phyloP scores from a whole-genome alignment of 2,797 vertebrate genomes.

The Sebastolobus altivelis region DNA sequence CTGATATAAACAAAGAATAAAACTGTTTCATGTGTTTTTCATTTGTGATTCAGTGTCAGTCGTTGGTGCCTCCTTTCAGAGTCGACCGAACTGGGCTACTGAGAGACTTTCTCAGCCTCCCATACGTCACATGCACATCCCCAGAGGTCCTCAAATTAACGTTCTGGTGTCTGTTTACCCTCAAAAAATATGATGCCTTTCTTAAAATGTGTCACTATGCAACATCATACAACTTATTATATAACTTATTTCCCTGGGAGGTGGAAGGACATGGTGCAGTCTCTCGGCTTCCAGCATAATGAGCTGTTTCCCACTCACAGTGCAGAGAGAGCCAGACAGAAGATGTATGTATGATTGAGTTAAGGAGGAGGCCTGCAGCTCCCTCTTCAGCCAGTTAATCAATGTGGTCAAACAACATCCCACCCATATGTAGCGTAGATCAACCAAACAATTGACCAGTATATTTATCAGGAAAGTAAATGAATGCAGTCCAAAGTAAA shows the following conservation, averaged over 20 bases:
- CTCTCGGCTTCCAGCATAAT: constrained; percentile 1
- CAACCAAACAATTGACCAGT: not conserved
- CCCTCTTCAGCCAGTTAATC: not conserved
- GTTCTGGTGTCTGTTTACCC: not conserved
- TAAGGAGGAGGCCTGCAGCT: not conserved
- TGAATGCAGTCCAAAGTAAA: not conserved
- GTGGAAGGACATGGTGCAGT: not conserved
- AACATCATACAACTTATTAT: not conserved
- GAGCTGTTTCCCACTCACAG: constrained; percentile 8
- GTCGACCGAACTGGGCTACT: constrained; percentile 12
- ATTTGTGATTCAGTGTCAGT: not conserved
- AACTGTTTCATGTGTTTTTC: not conserved
- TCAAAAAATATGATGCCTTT: not conserved
- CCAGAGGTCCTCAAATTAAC: not conserved
- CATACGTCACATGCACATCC: no score
- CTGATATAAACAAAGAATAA: not conserved
- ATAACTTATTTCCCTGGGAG: not conserved
- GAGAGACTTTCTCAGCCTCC: not conserved
- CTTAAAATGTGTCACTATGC: not conserved
- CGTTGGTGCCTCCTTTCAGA: not conserved
- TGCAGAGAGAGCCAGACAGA: not conserved
- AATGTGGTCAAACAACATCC: not conserved
- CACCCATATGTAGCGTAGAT: no score
- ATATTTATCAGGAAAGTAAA: not conserved
- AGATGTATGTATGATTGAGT: not conserved